A percentile compares a stretch with the other conserved stretches of the same genome.
phyloP scores from a whole-genome alignment of 2,888 invertebrate genomes.

The Meta bourneti region DNA sequence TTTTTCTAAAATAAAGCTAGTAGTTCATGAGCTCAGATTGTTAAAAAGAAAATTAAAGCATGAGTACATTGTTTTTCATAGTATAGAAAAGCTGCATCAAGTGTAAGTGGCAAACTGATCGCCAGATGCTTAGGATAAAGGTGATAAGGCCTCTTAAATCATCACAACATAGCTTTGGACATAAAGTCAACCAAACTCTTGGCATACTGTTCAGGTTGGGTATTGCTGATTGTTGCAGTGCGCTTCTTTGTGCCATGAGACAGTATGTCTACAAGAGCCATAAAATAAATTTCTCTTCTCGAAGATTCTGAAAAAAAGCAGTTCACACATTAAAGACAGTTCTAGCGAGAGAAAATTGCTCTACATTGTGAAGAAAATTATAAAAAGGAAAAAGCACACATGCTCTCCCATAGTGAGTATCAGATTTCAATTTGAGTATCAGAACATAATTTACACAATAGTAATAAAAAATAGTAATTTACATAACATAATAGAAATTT shows the following conservation, averaged over 20 bases:
- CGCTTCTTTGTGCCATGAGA: slow-evolving; percentile 99
- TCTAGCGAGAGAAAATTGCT: no score
- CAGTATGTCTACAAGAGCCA: slow-evolving; percentile 98
- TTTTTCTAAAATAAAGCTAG: neutral
- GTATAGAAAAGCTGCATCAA: neutral
- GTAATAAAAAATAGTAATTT: no score
- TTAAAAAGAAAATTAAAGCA: neutral
- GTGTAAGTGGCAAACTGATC: neutral
- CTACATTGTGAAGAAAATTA: slow-evolving; percentile 27
- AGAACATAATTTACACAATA: no score
- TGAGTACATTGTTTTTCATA: neutral
- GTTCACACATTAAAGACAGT: neutral
- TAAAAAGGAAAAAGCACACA: neutral
- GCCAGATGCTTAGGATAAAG: neutral
- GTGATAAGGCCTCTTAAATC: slow-evolving; percentile 37
- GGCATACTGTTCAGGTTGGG: slow-evolving; percentile 99
- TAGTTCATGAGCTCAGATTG: neutral
- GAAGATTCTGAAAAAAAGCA: slow-evolving; percentile 84
- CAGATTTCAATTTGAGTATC: no score
- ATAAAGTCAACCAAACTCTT: slow-evolving; percentile 98
- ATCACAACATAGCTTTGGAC: slow-evolving; percentile 86
- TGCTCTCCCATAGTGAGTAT: neutral
- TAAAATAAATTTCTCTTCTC: slow-evolving; percentile 93
- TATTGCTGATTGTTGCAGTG: slow-evolving; percentile 99
- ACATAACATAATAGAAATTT: no score